Percentiles rank a stretch among this genome's conserved stretches.
Evolutionary conservation across 2,113 vertebrate species (phyloP).

Genomic region (Rhizomys pruinosus): DNA sequence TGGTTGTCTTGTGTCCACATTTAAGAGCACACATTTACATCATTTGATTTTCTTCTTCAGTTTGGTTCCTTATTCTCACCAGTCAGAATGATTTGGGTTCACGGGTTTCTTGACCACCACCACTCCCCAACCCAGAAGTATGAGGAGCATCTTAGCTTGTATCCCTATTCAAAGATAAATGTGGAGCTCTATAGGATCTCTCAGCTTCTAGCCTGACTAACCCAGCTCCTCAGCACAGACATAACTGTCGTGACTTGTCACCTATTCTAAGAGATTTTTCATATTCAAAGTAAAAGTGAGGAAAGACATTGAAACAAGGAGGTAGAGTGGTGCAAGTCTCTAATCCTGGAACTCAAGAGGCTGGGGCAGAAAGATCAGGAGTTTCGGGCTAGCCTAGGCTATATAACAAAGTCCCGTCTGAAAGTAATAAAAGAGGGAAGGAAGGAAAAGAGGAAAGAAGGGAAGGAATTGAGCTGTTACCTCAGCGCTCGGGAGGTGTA

Average conservation of each 20-base stretch:
- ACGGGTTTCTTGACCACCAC: not conserved
- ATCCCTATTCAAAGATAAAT: not conserved
- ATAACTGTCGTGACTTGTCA: not conserved
- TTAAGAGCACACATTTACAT: slow-evolving; percentile 14
- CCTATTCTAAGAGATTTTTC: not conserved
- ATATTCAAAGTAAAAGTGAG: slow-evolving; percentile 15
- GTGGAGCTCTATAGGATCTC: not conserved
- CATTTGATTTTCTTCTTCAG: slow-evolving; percentile 32
- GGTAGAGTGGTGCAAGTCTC: not conserved
- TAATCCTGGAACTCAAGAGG: not conserved
- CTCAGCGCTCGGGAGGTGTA: not conserved
- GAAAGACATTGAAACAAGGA: not conserved
- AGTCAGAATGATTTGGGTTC: not conserved
- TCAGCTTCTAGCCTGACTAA: slow-evolving; percentile 17
- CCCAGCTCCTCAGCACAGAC: not conserved
- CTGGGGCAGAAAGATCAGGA: not conserved
- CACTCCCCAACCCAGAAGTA: not conserved
- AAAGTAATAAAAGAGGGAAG: not conserved
- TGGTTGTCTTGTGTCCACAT: not conserved
- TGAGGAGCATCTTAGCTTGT: not conserved
- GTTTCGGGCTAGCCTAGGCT: not conserved
- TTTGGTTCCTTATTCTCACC: not conserved
- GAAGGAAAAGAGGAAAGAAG: not conserved
- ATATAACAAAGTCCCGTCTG: not conserved
- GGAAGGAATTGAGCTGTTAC: not conserved